Base-by-base conservation (phyloP, 2,113 vertebrate genomes). In the Gila orcuttii region DNA sequence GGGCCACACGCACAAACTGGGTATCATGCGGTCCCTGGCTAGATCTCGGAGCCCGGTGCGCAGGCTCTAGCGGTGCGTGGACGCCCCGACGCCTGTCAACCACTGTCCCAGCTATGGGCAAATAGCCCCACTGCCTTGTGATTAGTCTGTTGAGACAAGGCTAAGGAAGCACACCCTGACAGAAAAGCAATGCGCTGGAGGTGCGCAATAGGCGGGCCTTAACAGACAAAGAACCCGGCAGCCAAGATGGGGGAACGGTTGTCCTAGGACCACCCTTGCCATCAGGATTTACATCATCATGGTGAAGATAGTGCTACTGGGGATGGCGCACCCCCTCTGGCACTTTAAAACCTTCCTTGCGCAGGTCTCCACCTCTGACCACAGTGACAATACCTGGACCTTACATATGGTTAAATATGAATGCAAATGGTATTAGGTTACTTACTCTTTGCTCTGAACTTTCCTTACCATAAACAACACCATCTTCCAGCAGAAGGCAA, bases 131-230 rank as follows among this genome's bases (percentile, higher is more conserved):
- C 3, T 62, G 59, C 59, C 9, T 62, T 25, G 59, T 11, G 59
- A 23, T 60, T 4, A 25, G 23, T 60, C 2, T 25, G 10, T 25
- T n/a, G 23, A 62, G 3, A n/a, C 3, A 12, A 62, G 60, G n/a
- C 57, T n/a, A 59, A n/a, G 45, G 45, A 11, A 47, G 45, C 45
- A 45, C 42, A 45, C 42, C 42, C 42, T 45, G 42, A 45, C 42
- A 82, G 64, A 82, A 82, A 82, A 82, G 42, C 76, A 78, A 36
- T 59, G 78, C 23, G 9, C n/a, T 86, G 45, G 47, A 25, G 21
- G 19, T 57, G 77, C 17, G 52, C 45, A 80, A 81, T 55, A 73
- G 85, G 45, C 6, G 31, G 77, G 62, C 42, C 66, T 80, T 55
- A 71, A 86, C 47, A 86, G 28, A 79, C 25, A 0, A 62, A 85